Evolutionary conservation across 2,797 vertebrate genomes (phyloP), one percentile per base, ranked within the genome.

Genomic region (Falco naumanni): DNA sequence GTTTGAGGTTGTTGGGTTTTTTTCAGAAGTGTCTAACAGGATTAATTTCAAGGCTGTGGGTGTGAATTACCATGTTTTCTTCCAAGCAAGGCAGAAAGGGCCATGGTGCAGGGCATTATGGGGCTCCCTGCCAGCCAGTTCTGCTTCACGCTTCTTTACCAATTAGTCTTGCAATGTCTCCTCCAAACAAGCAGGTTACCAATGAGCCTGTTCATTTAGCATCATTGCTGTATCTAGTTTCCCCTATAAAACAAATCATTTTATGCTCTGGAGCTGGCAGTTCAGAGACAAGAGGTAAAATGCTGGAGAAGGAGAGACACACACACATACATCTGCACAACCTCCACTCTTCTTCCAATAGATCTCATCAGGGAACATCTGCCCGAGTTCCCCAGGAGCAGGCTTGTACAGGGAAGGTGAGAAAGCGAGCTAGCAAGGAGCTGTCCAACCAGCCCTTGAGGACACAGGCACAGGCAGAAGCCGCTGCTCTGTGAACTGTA

Each of bases 31-130:
- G 63, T 86, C 97, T 95, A 98, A 98, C 93, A 97, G 97, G 97
- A 98, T 98, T 98, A 97, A 93, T 96, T 93, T 93, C 85, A 84
- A 96, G 91, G 91, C 96, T 84, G 89, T 94, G 94, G 96, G 97
- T 84, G 69, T 54, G 61, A 94, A 84, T 66, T 78, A 87, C 53
- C 34, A 45, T 53, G 39, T 17, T 77, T 84, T 48, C 56, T 93
- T 70, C 50, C 59, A 83, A 60, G 88, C 24, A 17, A 84, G 50
- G 59, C 76, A 90, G 56, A 87, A 71, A 84, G 64, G 84, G 96
- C 92, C 96, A 97, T 11, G 47, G n/a, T 64, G 31, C 71, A 53
- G 53, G 63, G 60, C 57, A 48, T 50, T 65, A 63, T 3, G 8
- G 66, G 34, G 28, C 69, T 88, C 51, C 66, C 59, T 60, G 74